These are phyloP conservation scores for Syrista parreyssii DNA, from an alignment of 2,888 invertebrate genomes.

Conservation along the genomic window DNA sequence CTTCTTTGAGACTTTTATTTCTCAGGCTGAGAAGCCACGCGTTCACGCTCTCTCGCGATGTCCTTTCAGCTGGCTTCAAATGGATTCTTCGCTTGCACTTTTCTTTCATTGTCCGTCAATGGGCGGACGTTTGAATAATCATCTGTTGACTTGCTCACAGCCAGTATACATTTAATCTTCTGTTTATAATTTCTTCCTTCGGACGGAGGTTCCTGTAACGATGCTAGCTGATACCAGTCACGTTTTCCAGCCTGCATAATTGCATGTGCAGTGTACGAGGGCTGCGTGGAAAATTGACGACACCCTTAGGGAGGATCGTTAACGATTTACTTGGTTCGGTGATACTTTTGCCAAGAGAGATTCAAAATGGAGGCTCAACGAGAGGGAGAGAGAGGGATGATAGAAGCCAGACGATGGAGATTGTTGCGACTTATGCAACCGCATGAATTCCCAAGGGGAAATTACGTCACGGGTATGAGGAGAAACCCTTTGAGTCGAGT, in stretches of 20 bases:
- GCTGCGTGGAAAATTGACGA: constrained; percentile 11
- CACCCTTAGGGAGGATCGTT: constrained; percentile 10
- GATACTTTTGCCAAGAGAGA: neutral
- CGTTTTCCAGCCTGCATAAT: constrained; percentile 30
- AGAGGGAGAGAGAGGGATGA: neutral
- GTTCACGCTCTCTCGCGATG: neutral
- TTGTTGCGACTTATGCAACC: neutral
- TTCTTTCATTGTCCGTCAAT: neutral
- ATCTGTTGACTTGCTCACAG: neutral
- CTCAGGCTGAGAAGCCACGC: neutral
- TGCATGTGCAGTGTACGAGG: constrained; percentile 26
- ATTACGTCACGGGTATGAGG: constrained; percentile 31
- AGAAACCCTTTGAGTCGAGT: neutral
- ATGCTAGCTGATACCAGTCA: constrained; percentile 14
- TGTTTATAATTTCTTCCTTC: neutral
- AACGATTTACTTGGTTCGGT: neutral
- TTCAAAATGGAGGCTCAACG: neutral
- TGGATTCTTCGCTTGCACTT: constrained; percentile 2
- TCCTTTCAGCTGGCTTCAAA: neutral
- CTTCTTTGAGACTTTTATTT: constrained; percentile 17
- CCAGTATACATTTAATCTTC: neutral
- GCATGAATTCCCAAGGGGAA: constrained; percentile 25
- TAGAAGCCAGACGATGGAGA: neutral
- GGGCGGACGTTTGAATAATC: neutral
- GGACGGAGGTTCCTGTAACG: neutral